Base-by-base conservation (phyloP, 2,797 vertebrate species). In the Nyctalus aviator region DNA sequence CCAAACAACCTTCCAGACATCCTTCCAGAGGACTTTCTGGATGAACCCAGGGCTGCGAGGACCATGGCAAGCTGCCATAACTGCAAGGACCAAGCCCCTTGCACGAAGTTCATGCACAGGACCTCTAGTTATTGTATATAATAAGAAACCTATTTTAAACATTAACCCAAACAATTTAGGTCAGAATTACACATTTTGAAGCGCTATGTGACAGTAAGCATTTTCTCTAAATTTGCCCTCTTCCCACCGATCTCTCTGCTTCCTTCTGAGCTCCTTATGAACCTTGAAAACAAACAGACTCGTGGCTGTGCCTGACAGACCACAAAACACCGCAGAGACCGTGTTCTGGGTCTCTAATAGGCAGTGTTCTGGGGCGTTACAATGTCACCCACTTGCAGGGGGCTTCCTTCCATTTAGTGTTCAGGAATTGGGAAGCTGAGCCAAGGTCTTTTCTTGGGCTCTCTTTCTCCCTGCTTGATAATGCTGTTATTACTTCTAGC, bases 401-500 rank as follows among this genome's bases (percentile, higher is more conserved):
- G 37, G 32, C 15, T 90, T 76, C 81, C 73, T 78, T 84, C 32
- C 2, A 57, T 53, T 37, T 84, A 62, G 11, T 17, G 59, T 73
- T 79, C 46, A 85, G 89, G 37, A 91, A 57, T 69, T n/a, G 62
- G 37, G 23, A 30, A 84, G 46, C 37, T 50, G 27, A 95, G 78
- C 68, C 86, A 93, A 81, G 23, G 8, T 17, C 57, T 73, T 91
- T 89, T 69, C 55, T 57, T 88, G 50, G 27, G 35, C 21, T 89
- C 55, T 25, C 59, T n/a, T 92, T 81, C 77, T 94, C 76, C 35
- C 72, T 87, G 81, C 35, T 93, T 92, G 81, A 95, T 48, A 85
- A 55, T 84, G 27, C 64, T 82, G n/a, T 85, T 91, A 84, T 93
- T 94, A 62, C 62, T 75, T 93, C 84, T 83, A 75, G 68, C 92